Conservation (phyloP, 1,140 invertebrate species). For the Kradibia gibbosae region DNA sequence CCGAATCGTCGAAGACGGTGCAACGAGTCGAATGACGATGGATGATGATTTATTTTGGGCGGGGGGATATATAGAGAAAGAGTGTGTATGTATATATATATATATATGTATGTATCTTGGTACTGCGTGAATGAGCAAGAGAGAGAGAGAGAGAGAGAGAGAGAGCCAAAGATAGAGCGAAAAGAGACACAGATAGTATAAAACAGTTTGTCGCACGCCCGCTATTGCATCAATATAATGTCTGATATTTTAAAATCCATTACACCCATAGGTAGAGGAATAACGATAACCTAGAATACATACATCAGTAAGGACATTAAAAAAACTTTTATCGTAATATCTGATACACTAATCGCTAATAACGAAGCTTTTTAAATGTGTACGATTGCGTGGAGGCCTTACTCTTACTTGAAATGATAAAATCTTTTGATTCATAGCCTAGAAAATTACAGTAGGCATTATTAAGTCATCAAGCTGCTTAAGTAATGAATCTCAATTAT, state of each 20-base stretch:
- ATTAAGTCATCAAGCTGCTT: too few relatives aligned
- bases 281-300: not conserved
- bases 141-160: not conserved
- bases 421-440: too few relatives aligned
- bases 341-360: too few relatives aligned
- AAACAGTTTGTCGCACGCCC: not conserved
- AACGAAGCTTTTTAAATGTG: too few relatives aligned
- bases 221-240: not conserved
- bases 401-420: too few relatives aligned
- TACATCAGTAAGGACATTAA: not conserved
- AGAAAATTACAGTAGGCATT: too few relatives aligned
- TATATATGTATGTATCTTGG: too few relatives aligned
- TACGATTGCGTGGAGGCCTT: too few relatives aligned
- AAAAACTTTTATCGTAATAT: constrained; percentile 1
- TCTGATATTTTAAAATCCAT: not conserved
- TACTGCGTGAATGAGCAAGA: not conserved
- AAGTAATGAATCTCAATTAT: too few relatives aligned
- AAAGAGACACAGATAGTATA: not conserved
- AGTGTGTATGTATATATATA: too few relatives aligned
- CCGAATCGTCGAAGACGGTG: not conserved
- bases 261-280: not conserved
- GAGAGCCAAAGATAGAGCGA: not conserved
- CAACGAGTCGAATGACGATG: too few relatives aligned
- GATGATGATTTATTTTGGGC: not conserved
- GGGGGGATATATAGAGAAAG: not conserved